Base-by-base conservation (phyloP, 2,797 vertebrate genomes). In the Psittacula derbiana region DNA sequence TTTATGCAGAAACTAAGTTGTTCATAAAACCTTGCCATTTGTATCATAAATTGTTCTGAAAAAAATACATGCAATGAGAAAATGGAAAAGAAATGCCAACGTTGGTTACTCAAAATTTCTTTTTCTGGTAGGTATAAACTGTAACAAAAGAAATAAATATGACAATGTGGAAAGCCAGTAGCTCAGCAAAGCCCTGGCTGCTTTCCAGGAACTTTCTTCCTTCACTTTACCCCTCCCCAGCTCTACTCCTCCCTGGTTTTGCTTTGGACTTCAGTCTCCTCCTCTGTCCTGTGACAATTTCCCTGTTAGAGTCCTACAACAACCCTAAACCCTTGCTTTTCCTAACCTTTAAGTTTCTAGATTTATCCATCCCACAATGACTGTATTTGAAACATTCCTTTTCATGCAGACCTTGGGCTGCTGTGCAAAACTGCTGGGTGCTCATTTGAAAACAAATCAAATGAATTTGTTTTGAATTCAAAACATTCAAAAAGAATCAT, bases 1-100 rank as follows among this genome's bases (percentile, higher is more conserved):
- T 96, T 87, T 92, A 86, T 83, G 74, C 62, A 94, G 82, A 95
- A 92, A 93, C 43, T 44, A 93, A 96, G 94, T 96, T 87, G 64
- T 92, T 87, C 25, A 11, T 86, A 88, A 88, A 96, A 96, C 86
- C 71, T 85, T 95, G 49, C 84, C 90, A 73, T 92, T 94, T 87
- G 69, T 78, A 81, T 88, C 46, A 94, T 82, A 94, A 95, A 86
- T 93, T 78, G 44, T 84, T 86, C 74, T 91, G 38, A 90, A 96
- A 74, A 44, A 44, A 62, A 72, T 49, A 43, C n/a, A 73, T 44
- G 31, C 28, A 74, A 89, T 44, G 88, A 93, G 90, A 90, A 97
- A 96, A 96, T 70, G 41, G 88, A 81, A 95, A 95, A 79, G 60
- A 81, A 40, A 61, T 10, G 43, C 19, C 25, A 23, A 40, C 52